A percentile compares a stretch with the other conserved stretches of the same genome.
These are phyloP conservation scores for Dipodomys merriami DNA, from an alignment of 2,113 vertebrate species.

Conservation along the genomic window DNA sequence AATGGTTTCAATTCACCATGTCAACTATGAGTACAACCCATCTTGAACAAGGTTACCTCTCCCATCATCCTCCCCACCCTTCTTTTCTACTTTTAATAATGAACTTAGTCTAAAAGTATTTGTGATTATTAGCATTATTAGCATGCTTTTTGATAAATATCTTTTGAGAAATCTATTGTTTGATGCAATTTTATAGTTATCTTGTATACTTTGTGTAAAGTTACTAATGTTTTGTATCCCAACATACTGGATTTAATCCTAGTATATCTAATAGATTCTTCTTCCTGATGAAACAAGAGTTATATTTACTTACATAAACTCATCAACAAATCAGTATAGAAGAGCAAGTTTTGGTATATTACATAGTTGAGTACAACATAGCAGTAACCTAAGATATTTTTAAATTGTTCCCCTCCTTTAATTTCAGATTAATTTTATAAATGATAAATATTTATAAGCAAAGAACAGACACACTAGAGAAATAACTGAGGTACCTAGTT, in stretches of 20 bases:
- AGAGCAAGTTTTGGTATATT: background rate
- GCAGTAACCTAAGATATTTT: background rate
- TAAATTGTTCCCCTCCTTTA: background rate
- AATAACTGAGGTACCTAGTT: background rate
- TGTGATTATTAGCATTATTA: background rate
- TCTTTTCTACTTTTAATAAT: background rate
- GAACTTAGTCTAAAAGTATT: background rate
- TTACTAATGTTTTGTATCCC: background rate
- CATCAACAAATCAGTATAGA: constrained; percentile 12
- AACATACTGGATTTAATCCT: background rate
- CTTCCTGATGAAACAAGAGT: background rate
- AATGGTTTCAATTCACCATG: no score
- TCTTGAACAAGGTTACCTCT: no score
- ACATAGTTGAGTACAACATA: background rate
- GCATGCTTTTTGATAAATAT: background rate
- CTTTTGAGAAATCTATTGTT: background rate
- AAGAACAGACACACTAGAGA: background rate
- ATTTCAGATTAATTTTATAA: constrained; percentile 55
- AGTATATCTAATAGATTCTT: background rate
- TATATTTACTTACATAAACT: background rate
- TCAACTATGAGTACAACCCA: no score
- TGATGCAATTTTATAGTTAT: background rate
- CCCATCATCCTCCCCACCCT: no score
- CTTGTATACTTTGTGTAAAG: background rate
- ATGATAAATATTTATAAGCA: constrained; percentile 52